A percentile compares a stretch with the other conserved stretches of the same genome.
These are phyloP conservation scores for Phainopepla nitens DNA, from an alignment of 2,113 vertebrate species.

Conservation along the genomic window DNA sequence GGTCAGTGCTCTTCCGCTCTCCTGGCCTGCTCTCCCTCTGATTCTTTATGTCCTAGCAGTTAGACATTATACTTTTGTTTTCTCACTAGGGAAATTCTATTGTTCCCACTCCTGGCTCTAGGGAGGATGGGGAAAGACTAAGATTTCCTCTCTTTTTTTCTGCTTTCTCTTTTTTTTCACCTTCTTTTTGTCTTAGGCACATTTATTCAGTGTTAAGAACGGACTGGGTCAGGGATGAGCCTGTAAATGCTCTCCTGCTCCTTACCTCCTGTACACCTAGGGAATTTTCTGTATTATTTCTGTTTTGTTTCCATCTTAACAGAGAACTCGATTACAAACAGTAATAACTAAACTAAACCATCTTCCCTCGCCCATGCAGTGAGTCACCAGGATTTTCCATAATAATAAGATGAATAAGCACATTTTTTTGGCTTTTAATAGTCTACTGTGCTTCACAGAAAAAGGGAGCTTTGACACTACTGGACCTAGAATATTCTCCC, in stretches of 20 bases:
- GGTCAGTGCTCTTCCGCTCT: neutral
- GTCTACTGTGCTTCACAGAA: neutral
- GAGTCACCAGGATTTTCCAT: constrained; percentile 43
- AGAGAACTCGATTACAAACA: constrained; percentile 9
- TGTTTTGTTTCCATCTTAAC: constrained; percentile 56
- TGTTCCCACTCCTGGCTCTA: neutral
- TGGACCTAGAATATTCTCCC: neutral
- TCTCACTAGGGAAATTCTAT: neutral
- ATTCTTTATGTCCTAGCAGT: neutral
- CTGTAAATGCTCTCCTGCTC: neutral
- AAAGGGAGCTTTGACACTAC: neutral
- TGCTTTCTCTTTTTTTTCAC: fast-evolving
- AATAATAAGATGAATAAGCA: constrained; percentile 7
- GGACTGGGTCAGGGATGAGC: neutral
- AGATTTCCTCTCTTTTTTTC: neutral
- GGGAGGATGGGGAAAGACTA: neutral
- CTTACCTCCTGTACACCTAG: neutral
- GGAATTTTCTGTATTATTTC: neutral
- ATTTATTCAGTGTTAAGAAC: neutral
- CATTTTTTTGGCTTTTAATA: neutral
- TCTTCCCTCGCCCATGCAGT: neutral
- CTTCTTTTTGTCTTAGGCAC: neutral
- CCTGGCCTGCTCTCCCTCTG: neutral
- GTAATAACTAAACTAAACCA: neutral
- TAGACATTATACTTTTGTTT: constrained; percentile 7